phyloP scores from a whole-genome alignment of 2,113 vertebrate species.

The Burhinus oedicnemus region DNA sequence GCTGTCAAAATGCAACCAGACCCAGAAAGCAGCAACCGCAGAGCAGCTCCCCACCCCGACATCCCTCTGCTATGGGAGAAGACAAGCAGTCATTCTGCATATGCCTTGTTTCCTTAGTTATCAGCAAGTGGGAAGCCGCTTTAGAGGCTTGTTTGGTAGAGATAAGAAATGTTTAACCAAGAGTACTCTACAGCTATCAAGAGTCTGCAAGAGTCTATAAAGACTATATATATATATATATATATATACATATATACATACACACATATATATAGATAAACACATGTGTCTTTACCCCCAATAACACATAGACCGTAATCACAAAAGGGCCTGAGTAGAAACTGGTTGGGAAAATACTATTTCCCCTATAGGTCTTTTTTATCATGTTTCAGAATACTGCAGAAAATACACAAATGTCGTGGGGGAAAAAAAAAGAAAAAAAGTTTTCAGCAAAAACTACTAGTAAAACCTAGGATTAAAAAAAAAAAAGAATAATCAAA shows the following conservation, averaged over 20 bases:
- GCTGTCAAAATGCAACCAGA: neutral
- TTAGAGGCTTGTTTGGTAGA: neutral
- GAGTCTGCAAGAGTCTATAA: neutral
- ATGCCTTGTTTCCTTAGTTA: neutral
- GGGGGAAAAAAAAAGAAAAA: no score
- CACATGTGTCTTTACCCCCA: neutral
- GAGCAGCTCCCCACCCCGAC: neutral
- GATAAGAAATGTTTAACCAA: neutral
- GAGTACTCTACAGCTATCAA: neutral
- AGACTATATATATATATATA: neutral
- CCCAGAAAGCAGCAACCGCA: neutral
- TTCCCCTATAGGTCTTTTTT: neutral
- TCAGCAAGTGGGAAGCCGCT: neutral
- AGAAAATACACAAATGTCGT: neutral
- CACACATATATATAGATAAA: neutral
- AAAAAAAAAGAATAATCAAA: neutral
- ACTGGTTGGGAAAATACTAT: neutral
- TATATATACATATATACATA: fast-evolving
- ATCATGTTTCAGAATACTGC: neutral
- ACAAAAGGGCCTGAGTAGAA: neutral
- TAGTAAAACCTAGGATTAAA: neutral
- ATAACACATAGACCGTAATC: neutral
- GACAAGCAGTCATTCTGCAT: neutral
- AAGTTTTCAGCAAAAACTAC: neutral
- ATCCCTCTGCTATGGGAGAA: neutral